Evolutionary conservation across 2,888 invertebrate genomes (phyloP), one percentile per base, ranked within the genome.

Genomic region (Troglohyphantes excavatus): DNA sequence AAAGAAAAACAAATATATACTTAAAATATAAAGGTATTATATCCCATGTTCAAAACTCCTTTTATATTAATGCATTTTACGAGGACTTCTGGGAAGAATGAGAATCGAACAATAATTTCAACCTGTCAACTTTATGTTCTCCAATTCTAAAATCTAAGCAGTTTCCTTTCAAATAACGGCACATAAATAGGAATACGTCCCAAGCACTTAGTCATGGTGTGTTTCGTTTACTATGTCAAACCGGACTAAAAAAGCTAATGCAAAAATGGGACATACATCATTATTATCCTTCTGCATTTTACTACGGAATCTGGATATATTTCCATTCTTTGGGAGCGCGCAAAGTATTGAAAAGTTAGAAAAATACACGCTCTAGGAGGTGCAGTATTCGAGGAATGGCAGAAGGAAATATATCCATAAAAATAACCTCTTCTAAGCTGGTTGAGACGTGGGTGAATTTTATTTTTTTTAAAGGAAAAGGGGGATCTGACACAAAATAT

Each of bases 151-250:
- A 68, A 21, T 9, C 33, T 33, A 68, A 23, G 39, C 23, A n/a
- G 46, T 73, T 26, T 73, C 26, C 39, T 73, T 73, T 73, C 72
- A n/a, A 5, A 46, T 73, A 73, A 73, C 43, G 46, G 46, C 46
- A 39, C 59, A 61, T 75, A 75, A 75, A 59, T 59, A 75, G 27
- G 75, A 75, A 68, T 75, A 53, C 21, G 59, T 75, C 29, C 75
- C 29, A 61, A 29, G 21, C 53, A 29, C 75, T 61, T 75, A 75
- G 33, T 75, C 75, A 75, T 75, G 29, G 75, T 21, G 1, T 19
- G 68, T 26, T 33, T 29, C 19, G 59, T 59, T 59, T 68, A 33
- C 33, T 33, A 33, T 33, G 33, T 33, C 9, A 9, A 33, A 33
- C 33, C 33, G 27, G 39, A 19, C 68, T 68, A 68, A 68, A 29